Base-by-base conservation (phyloP, 2,113 vertebrate genomes). In the Charina bottae region DNA sequence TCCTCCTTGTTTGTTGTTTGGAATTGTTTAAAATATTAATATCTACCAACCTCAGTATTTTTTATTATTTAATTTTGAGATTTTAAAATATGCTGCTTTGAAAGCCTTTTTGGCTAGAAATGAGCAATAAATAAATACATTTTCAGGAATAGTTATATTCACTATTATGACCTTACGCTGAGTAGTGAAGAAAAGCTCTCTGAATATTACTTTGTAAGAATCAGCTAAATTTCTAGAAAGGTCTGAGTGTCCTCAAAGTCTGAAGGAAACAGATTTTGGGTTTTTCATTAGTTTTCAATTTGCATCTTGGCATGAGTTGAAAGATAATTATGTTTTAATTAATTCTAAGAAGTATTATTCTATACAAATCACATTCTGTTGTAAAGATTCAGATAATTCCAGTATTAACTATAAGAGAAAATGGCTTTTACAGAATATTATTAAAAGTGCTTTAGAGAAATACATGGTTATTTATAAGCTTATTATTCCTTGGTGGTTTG, bases 11-110 rank as follows among this genome's bases (percentile, higher is more conserved):
- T 42, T 42, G 55, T 56, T 56, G 15, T 56, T 56, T 56, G 15
- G 55, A 4, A 56, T 56, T 56, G 17, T 56, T 15, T 56, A 56
- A 56, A 56, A 56, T 56, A 17, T 56, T 56, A 56, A 15, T 56
- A 56, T 56, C 17, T 56, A 56, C 17, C 15, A 56, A 56, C 55
- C 55, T 56, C 55, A 58, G 56, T 58, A 83, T 83, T 28, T 28
- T 85, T 85, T 49, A 28, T 2, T 83, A 46, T 83, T 83, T 46
- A 23, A 83, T 58, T 58, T 87, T 58, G 28, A 87, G 58, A n/a
- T n/a, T 87, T 56, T 87, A 33, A 87, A 86, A 56, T 56, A 56
- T 86, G 85, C 85, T 56, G 53, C 85, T 33, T n/a, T 55, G 85
- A 86, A 86, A 55, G 54, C 49, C 54, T 33, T 86, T 86, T 56